phyloP scores from a whole-genome alignment of 2,113 vertebrate genomes.

The Amphiprion ocellaris region DNA sequence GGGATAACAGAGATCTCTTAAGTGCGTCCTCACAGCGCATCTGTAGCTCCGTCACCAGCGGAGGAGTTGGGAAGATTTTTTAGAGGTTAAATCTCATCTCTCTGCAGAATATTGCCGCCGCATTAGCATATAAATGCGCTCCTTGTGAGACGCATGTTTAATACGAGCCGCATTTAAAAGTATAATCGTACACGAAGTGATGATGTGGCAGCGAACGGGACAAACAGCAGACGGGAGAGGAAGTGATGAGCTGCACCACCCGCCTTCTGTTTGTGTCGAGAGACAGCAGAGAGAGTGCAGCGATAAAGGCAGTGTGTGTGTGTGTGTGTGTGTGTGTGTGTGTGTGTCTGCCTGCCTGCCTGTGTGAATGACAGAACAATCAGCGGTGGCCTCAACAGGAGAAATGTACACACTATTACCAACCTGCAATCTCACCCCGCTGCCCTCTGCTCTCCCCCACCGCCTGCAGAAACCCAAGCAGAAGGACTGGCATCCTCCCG shows the following conservation, averaged over 20 bases:
- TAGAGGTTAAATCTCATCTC: slow-evolving; percentile 83
- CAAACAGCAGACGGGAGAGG: slow-evolving; percentile 72
- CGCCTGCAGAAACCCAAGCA: slow-evolving; percentile 92
- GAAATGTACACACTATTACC: slow-evolving; percentile 69
- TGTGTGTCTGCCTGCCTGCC: slow-evolving; percentile 9
- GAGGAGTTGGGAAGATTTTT: slow-evolving; percentile 71
- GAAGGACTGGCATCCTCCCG: slow-evolving; percentile 98
- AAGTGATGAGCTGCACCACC: slow-evolving; percentile 68
- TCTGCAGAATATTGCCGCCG: slow-evolving; percentile 65
- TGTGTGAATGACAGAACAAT: slow-evolving; percentile 76
- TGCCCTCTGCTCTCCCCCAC: not conserved
- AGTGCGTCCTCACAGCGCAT: slow-evolving; percentile 59
- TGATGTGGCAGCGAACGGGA: slow-evolving; percentile 81
- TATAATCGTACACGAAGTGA: slow-evolving; percentile 82
- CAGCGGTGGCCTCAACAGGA: slow-evolving; percentile 63
- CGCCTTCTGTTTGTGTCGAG: slow-evolving; percentile 41
- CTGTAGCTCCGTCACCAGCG: slow-evolving; percentile 54
- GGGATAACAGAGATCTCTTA: slow-evolving; percentile 69
- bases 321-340: too few relatives aligned
- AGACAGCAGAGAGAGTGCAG: slow-evolving; percentile 33
- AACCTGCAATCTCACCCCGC: slow-evolving; percentile 33
- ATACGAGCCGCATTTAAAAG: slow-evolving; percentile 82
- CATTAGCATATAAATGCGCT: slow-evolving; percentile 86
- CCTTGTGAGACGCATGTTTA: slow-evolving; percentile 81
- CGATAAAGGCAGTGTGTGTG: slow-evolving; percentile 46